Evolutionary conservation across 2,113 vertebrate species (phyloP).

Genomic region (Hylia prasina): DNA sequence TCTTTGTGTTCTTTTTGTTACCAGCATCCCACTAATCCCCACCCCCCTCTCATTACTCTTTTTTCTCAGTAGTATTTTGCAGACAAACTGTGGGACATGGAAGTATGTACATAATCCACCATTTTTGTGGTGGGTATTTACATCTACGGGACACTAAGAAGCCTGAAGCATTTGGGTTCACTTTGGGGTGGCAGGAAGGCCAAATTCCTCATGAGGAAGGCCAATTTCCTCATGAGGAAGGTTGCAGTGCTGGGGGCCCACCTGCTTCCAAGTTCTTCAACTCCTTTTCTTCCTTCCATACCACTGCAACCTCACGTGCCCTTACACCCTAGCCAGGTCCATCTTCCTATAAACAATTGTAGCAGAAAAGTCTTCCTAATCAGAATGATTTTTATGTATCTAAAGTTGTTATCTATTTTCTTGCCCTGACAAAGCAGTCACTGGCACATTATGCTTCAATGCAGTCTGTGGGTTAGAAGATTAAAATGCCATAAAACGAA

Average conservation of each 20-base stretch:
- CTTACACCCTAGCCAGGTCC: background rate
- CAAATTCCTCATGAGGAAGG: no score
- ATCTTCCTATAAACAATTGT: background rate
- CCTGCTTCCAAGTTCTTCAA: background rate
- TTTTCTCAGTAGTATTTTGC: background rate
- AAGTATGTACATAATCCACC: background rate
- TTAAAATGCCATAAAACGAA: background rate
- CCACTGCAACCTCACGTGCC: background rate
- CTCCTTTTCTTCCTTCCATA: background rate
- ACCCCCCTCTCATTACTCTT: background rate
- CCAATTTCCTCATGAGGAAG: background rate
- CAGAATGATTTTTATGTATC: background rate
- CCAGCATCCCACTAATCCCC: background rate
- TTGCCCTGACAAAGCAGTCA: background rate
- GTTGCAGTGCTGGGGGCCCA: rapidly evolving
- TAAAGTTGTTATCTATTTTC: background rate
- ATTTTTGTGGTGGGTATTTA: background rate
- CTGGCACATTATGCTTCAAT: background rate
- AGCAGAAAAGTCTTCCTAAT: background rate
- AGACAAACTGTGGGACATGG: background rate
- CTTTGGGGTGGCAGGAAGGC: background rate
- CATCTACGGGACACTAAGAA: rapidly evolving
- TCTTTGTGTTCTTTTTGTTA: background rate
- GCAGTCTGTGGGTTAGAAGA: background rate
- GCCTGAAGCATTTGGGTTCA: background rate